These are phyloP conservation scores for Oreochromis tanganicae DNA, from an alignment of 2,113 vertebrate genomes.

Conservation along the genomic window DNA sequence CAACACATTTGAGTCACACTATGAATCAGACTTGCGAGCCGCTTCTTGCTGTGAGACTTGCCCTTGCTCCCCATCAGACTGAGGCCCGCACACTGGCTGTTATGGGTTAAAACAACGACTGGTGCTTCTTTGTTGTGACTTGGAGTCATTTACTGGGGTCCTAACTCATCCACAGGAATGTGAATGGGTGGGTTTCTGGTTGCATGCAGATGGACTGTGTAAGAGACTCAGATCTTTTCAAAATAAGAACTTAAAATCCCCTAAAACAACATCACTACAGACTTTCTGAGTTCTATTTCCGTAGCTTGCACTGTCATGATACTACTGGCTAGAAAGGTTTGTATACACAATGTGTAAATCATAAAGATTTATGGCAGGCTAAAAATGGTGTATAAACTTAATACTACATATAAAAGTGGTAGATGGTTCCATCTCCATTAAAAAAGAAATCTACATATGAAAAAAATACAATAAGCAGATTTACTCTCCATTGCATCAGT, in stretches of 20 bases:
- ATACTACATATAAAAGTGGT: background rate
- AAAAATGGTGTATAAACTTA: background rate
- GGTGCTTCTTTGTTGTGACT: background rate
- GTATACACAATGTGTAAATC: background rate
- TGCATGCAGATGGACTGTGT: background rate
- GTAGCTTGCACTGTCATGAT: background rate
- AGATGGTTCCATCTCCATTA: background rate
- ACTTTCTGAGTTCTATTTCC: background rate
- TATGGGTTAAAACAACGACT: background rate
- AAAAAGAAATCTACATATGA: background rate
- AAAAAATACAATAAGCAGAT: background rate
- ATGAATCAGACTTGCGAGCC: background rate
- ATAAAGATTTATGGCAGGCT: slow-evolving; percentile 26
- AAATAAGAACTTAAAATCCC: background rate
- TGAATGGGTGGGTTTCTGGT: background rate
- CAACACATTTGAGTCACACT: background rate
- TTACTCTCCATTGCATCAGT: background rate
- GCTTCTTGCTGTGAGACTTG: background rate
- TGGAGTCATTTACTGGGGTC: background rate
- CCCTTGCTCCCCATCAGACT: background rate
- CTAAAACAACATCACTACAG: background rate
- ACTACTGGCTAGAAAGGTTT: background rate
- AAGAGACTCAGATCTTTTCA: background rate
- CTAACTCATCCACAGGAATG: background rate
- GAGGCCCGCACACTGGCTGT: background rate